A percentile compares a stretch with the other conserved stretches of the same genome.
phyloP scores from a whole-genome alignment of 2,888 invertebrate species.

The Cataglyphis albicans region DNA sequence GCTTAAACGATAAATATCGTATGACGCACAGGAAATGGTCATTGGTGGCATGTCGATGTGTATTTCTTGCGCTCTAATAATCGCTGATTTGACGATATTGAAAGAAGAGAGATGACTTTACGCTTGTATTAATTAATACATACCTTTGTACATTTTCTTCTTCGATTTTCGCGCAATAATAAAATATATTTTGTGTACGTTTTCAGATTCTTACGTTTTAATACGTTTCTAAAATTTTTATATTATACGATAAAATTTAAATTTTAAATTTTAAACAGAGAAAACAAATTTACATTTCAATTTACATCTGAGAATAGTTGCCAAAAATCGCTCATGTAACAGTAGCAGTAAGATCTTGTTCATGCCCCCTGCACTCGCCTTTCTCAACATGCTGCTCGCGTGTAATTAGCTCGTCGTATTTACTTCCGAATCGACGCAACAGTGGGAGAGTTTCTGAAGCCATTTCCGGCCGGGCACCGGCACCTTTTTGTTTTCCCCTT shows the following conservation, averaged over 20 bases:
- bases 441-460: conserved; percentile 78
- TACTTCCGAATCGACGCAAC: conserved; percentile 81
- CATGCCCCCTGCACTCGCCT: conserved; percentile 63
- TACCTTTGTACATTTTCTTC: conserved; percentile 2
- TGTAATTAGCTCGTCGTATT: conserved; percentile 83
- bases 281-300: neutral
- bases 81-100: neutral
- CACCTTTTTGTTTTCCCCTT: conserved; percentile 72
- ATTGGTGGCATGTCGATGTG: conserved; percentile 64
- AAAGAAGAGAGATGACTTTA: neutral
- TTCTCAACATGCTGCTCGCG: conserved; percentile 74
- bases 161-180: neutral
- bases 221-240: neutral
- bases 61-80: conserved; percentile 54
- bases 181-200: neutral
- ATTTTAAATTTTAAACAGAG: neutral
- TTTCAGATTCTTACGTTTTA: neutral
- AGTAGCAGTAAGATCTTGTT: neutral
- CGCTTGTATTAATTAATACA: neutral
- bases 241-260: neutral
- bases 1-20: conserved; percentile 79
- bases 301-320: neutral
- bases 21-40: conserved; percentile 78
- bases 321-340: neutral
- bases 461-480: conserved; percentile 81